phyloP scores from a whole-genome alignment of 2,888 invertebrate species.

The Dasypogon diadema region DNA sequence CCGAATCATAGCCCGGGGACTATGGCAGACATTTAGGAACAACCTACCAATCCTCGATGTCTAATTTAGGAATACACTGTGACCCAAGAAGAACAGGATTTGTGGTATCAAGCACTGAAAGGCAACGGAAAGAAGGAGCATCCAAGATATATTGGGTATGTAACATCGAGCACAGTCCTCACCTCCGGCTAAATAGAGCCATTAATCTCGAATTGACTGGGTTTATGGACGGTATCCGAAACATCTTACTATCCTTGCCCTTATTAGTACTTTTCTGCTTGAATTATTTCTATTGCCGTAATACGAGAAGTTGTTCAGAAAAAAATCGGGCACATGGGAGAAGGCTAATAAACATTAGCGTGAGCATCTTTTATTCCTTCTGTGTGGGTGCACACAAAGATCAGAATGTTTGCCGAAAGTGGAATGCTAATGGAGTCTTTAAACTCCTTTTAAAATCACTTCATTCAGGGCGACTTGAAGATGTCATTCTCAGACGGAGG shows the following conservation, averaged over 20 bases:
- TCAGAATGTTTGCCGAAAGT: neutral
- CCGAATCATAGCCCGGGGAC: slow-evolving; percentile 31
- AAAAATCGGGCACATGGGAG: slow-evolving; percentile 28
- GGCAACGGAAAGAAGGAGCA: slow-evolving; percentile 24
- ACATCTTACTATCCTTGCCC: slow-evolving; percentile 14
- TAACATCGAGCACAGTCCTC: slow-evolving; percentile 37
- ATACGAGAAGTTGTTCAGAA: neutral
- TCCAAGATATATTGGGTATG: slow-evolving; percentile 39
- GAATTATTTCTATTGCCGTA: slow-evolving; percentile 14
- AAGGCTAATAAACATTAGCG: slow-evolving; percentile 26
- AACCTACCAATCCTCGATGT: slow-evolving; percentile 34
- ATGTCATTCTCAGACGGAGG: slow-evolving; percentile 30
- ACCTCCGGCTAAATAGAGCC: slow-evolving; percentile 46
- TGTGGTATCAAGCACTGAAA: neutral
- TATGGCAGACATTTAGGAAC: slow-evolving; percentile 14
- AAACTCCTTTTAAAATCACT: slow-evolving; percentile 32
- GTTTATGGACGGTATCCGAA: slow-evolving; percentile 40
- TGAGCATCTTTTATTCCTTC: neutral
- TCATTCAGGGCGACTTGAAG: slow-evolving; percentile 19
- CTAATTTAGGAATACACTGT: slow-evolving; percentile 39
- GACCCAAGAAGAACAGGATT: slow-evolving; percentile 24
- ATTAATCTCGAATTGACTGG: slow-evolving; percentile 47
- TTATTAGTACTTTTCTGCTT: slow-evolving; percentile 35
- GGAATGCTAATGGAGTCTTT: slow-evolving; percentile 32
- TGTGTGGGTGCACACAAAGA: neutral